These are phyloP conservation scores for Pungitius pungitius DNA, from an alignment of 2,113 vertebrate species.

Conservation along the genomic window DNA sequence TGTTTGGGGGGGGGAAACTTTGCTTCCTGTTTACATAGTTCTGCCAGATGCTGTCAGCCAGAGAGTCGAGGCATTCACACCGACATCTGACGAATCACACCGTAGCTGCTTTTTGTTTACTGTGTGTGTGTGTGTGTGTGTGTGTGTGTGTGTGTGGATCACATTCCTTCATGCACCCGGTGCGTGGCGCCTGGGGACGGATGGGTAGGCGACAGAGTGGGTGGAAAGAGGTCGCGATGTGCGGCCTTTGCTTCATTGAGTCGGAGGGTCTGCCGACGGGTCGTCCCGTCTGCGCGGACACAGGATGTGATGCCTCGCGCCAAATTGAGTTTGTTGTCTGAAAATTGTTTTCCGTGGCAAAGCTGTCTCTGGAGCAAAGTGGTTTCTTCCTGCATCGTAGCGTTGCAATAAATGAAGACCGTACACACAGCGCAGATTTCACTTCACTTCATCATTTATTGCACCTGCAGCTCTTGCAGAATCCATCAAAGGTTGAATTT, in stretches of 20 bases:
- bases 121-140: constrained; percentile 1
- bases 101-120: constrained; percentile 18
- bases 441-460: not conserved
- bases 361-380: constrained; percentile 15
- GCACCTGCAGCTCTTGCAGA: not conserved
- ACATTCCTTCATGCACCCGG: not conserved
- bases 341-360: constrained; percentile 31
- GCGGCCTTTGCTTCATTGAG: constrained; percentile 26
- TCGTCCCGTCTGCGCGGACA: constrained; percentile 25
- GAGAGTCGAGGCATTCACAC: constrained; percentile 2
- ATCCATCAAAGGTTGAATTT: not conserved
- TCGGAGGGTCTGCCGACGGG: constrained; percentile 14
- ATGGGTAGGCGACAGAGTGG: not conserved
- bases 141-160: not conserved
- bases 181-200: constrained; percentile 4
- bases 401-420: not conserved
- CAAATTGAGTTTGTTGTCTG: constrained; percentile 44
- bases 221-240: constrained; percentile 16
- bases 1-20: constrained; percentile 24
- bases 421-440: constrained; percentile 1
- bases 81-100: constrained; percentile 26
- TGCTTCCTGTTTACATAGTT: constrained; percentile 44
- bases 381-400: constrained; percentile 5
- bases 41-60: constrained; percentile 19
- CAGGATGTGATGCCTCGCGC: constrained; percentile 20